Evolutionary conservation across 2,888 invertebrate genomes (phyloP).

Genomic region (Polia nebulosa): DNA sequence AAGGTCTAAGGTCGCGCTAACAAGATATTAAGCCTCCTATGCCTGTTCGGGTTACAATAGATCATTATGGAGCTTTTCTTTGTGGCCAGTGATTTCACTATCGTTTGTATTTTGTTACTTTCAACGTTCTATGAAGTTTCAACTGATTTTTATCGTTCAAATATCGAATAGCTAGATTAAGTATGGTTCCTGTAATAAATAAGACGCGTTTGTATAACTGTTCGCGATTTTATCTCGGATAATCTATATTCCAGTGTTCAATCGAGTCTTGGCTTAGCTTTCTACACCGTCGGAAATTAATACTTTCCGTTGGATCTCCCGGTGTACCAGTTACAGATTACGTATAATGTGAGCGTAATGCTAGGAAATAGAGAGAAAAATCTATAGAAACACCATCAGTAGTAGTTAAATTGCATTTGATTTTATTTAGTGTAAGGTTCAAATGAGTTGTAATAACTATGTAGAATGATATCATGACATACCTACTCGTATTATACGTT

Average conservation of each 20-base stretch:
- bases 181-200: constrained; percentile 36
- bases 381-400: constrained; percentile 32
- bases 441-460: constrained; percentile 35
- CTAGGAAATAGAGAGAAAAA: constrained; percentile 67
- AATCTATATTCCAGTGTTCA: constrained; percentile 50
- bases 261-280: constrained; percentile 73
- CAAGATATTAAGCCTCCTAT: constrained; percentile 64
- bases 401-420: constrained; percentile 30
- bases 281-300: constrained; percentile 83
- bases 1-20: constrained; percentile 78
- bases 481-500: no score
- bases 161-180: constrained; percentile 11
- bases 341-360: constrained; percentile 67
- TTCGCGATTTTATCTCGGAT: constrained; percentile 49
- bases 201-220: constrained; percentile 33
- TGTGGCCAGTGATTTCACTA: constrained; percentile 51
- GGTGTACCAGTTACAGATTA: constrained; percentile 59
- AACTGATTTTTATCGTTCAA: constrained; percentile 25
- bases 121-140: constrained; percentile 8
- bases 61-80: constrained; percentile 58
- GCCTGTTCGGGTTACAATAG: constrained; percentile 59
- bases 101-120: constrained; percentile 33
- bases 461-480: constrained; percentile 20
- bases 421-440: constrained; percentile 8
- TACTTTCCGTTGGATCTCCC: constrained; percentile 80